Evolutionary conservation across 2,888 invertebrate species (phyloP).

Genomic region (Epicampocera succincta): DNA sequence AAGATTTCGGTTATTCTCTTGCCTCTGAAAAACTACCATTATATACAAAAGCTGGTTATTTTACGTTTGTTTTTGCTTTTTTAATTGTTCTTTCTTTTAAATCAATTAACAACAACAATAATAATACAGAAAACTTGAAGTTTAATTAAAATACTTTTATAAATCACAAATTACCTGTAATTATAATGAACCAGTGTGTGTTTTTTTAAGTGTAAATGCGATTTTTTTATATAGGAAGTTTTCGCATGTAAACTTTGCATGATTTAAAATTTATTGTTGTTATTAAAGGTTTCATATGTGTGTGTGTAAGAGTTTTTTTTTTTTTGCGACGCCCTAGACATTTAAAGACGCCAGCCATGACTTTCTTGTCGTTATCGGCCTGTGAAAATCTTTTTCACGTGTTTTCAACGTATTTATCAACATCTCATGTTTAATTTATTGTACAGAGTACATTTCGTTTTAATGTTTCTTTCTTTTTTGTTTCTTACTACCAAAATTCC

Average conservation of each 20-base stretch:
- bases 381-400: slow-evolving; percentile 66
- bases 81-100: neutral
- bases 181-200: neutral
- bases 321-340: slow-evolving; percentile 21
- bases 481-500: slow-evolving; percentile 20
- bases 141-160: slow-evolving; percentile 11
- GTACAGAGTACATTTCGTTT: slow-evolving; percentile 1
- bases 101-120: neutral
- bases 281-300: neutral
- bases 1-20: neutral
- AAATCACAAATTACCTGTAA: slow-evolving; percentile 18
- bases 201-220: neutral
- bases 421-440: slow-evolving; percentile 49
- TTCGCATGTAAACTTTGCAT: slow-evolving; percentile 27
- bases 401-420: slow-evolving; percentile 54
- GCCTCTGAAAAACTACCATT: neutral
- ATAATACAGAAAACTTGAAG: neutral
- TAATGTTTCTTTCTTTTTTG: neutral
- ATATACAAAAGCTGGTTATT: slow-evolving; percentile 5
- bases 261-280: slow-evolving; percentile 4
- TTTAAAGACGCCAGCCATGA: slow-evolving; percentile 46
- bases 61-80: slow-evolving; percentile 2
- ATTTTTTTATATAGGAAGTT: slow-evolving; percentile 10
- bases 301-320: neutral
- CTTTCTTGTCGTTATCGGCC: slow-evolving; percentile 43